These are phyloP conservation scores for Thamnophis elegans DNA, from an alignment of 2,797 vertebrate species.

Conservation along the genomic window DNA sequence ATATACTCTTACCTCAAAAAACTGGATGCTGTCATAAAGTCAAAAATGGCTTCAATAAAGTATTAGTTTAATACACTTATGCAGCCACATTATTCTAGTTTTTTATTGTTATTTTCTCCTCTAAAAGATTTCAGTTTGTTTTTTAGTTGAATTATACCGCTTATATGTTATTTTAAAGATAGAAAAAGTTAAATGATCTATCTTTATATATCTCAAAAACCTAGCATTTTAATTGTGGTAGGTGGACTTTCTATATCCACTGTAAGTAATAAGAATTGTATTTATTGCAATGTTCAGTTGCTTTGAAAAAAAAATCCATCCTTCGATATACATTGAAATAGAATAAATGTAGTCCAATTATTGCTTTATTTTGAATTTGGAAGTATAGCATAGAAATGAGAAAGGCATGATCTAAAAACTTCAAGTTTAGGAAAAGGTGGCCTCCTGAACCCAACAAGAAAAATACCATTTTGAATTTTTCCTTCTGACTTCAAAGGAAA, in stretches of 20 bases:
- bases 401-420: neutral
- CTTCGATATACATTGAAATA: neutral
- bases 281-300: neutral
- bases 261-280: neutral
- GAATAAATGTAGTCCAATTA: neutral
- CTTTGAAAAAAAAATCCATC: neutral
- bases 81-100: neutral
- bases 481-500: neutral
- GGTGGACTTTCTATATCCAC: neutral
- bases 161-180: too few species aligned
- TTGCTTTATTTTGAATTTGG: neutral
- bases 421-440: neutral
- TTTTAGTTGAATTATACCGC: too few species aligned
- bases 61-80: neutral
- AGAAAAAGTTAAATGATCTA: too few species aligned
- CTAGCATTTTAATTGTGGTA: neutral
- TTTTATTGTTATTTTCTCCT: neutral
- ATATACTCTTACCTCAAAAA: neutral
- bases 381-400: neutral
- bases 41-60: neutral
- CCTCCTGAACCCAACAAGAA: neutral
- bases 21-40: neutral
- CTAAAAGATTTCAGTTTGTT: too few species aligned
- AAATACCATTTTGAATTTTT: neutral
- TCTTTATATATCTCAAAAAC: neutral